Evolutionary conservation across 2,888 invertebrate species (phyloP), one percentile per base, ranked within the genome.

Genomic region (Phorcus lineatus): DNA sequence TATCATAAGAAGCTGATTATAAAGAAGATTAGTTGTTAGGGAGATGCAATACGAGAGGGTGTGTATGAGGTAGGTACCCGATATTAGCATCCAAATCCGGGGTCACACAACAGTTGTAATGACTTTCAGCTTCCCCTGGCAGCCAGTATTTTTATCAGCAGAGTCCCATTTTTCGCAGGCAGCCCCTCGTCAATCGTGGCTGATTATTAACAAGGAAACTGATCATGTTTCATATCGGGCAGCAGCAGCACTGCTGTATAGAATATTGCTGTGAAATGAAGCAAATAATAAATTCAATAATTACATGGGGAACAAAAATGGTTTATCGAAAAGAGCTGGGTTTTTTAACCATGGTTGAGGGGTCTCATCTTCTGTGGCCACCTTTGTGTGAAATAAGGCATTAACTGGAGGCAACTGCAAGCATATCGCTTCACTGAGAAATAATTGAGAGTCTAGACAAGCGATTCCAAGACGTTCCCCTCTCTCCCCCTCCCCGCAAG

Each of bases 241-340:
- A 24, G 28, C 28, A 24, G 11, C 28, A 28, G 31, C 36, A 36
- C 36, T 36, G 40, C 31, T 31, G 70, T 70, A 70, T 70, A 77
- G 77, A 81, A 82, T 83, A 83, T 85, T 85, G 81, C 75, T 83
- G 81, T 80, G 79, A 82, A 85, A 83, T 82, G 85, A 83, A 82
- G 80, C 83, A 67, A 70, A 83, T 83, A 83, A 85, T 85, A 83
- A 85, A 85, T 83, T 82, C 82, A 83, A 82, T 85, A 83, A 85
- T 85, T 83, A 81, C 82, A 80, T 80, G 80, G 79, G 81, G 74
- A 80, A 78, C 79, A 79, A 85, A 85, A 82, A 83, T 85, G 85
- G 83, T 85, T 85, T 85, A 82, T 83, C 76, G 82, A 78, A 47
- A 81, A 82, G 54, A 79, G 53, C 55, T 53, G 67, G 75, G 78